These are phyloP conservation scores for Hormaphis cornu DNA, from an alignment of 1,140 invertebrate species.

Conservation along the genomic window DNA sequence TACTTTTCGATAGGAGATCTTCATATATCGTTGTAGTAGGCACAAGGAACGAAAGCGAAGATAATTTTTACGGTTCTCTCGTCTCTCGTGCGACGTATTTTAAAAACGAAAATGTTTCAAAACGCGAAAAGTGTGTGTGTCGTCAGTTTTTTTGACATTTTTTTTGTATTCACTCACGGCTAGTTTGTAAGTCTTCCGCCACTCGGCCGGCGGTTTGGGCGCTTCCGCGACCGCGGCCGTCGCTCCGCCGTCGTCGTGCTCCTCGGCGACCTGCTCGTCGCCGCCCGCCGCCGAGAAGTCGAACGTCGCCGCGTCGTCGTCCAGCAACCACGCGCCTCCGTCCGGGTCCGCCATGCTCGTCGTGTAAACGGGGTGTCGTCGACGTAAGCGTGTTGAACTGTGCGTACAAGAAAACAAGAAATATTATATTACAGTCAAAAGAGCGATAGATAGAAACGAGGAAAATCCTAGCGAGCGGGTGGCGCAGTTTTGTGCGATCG, in stretches of 20 bases:
- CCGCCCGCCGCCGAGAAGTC: background rate
- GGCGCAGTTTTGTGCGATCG: too few species aligned
- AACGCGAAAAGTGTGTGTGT: too few species aligned
- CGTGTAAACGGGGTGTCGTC: too few species aligned
- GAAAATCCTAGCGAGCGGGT: too few species aligned
- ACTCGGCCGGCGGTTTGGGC: slow-evolving; percentile 31
- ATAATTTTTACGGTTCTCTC: too few species aligned
- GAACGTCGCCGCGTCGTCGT: background rate
- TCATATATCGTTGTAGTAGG: too few species aligned
- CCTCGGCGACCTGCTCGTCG: slow-evolving; percentile 10
- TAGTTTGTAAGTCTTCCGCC: slow-evolving; percentile 22
- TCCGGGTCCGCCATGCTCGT: slow-evolving; percentile 14
- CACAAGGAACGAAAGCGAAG: too few species aligned
- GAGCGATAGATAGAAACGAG: background rate
- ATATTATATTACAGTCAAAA: background rate
- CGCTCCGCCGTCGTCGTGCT: slow-evolving; percentile 38
- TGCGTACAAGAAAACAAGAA: background rate
- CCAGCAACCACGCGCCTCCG: background rate
- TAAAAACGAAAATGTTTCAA: too few species aligned
- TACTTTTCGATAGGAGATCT: too few species aligned
- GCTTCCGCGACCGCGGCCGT: slow-evolving; percentile 34
- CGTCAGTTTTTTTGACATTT: too few species aligned
- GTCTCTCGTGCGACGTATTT: too few species aligned
- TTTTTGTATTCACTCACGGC: slow-evolving; percentile 30
- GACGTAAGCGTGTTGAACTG: background rate